Conservation (phyloP, 1,140 invertebrate species). For the Pogonognathellus flavescens region DNA sequence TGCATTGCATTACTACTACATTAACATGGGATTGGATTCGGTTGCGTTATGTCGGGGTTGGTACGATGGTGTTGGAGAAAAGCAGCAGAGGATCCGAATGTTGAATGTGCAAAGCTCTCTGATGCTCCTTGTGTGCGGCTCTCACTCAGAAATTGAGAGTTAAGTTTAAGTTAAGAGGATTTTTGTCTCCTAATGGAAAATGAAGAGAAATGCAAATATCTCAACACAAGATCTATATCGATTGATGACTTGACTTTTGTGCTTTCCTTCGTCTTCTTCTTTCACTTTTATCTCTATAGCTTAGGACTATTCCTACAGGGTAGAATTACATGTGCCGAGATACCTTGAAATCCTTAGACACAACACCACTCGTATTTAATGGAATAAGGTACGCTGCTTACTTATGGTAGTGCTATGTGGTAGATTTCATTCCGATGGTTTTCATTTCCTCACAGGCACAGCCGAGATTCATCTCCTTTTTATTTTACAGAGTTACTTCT, state of each 20-base stretch:
- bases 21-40: slow-evolving; percentile 9
- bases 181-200: slow-evolving; percentile 66
- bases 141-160: slow-evolving; percentile 29
- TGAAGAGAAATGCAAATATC: slow-evolving; percentile 66
- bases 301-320: no score
- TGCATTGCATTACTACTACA: slow-evolving; percentile 12
- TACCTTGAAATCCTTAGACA: no score
- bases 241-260: slow-evolving; percentile 59
- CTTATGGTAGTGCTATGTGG: no score
- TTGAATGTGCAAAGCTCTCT: not conserved
- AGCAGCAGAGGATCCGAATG: slow-evolving; percentile 17
- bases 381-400: no score
- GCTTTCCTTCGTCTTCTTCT: not conserved
- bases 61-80: not conserved
- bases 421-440: no score
- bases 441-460: no score
- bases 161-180: slow-evolving; percentile 63
- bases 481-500: no score
- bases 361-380: no score
- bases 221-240: slow-evolving; percentile 61
- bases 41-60: not conserved
- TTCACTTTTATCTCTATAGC: not conserved
- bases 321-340: no score
- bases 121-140: not conserved
- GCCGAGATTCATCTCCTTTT: no score